Conservation (phyloP, 2,888 invertebrate genomes). For the Hartigia nigra region DNA sequence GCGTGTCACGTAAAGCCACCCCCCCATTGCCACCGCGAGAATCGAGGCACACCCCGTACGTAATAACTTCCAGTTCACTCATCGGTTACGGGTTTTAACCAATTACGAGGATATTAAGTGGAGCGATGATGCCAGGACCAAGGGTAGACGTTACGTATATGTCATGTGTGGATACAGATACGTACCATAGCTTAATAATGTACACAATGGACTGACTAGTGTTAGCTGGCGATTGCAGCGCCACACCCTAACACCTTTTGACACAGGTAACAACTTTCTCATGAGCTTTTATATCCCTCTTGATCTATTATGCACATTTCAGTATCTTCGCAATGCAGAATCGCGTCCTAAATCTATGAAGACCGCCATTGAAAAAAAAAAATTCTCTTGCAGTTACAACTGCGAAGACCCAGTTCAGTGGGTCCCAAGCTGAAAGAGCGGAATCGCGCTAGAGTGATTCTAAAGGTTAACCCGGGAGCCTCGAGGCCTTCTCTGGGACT, state of each 20-base stretch:
- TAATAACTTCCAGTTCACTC: slow-evolving; percentile 62
- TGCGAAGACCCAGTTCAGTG: neutral
- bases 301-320: neutral
- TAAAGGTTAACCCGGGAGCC: neutral
- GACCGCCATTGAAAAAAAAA: neutral
- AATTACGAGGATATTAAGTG: slow-evolving; percentile 59
- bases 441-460: neutral
- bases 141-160: neutral
- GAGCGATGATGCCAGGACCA: slow-evolving; percentile 18
- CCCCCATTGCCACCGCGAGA: slow-evolving; percentile 50
- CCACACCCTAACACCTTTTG: neutral
- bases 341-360: too few relatives aligned
- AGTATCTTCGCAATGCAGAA: neutral
- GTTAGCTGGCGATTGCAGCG: neutral
- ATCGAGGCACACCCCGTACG: slow-evolving; percentile 51
- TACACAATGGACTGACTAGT: neutral
- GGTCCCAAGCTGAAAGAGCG: neutral
- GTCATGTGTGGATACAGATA: neutral
- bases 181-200: neutral
- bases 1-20: slow-evolving; percentile 56
- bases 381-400: neutral
- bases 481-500: neutral
- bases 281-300: neutral
- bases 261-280: neutral
- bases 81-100: slow-evolving; percentile 65